These are phyloP conservation scores for Sebastes kiyomatsui DNA, from an alignment of 2,797 vertebrate species.

Conservation along the genomic window DNA sequence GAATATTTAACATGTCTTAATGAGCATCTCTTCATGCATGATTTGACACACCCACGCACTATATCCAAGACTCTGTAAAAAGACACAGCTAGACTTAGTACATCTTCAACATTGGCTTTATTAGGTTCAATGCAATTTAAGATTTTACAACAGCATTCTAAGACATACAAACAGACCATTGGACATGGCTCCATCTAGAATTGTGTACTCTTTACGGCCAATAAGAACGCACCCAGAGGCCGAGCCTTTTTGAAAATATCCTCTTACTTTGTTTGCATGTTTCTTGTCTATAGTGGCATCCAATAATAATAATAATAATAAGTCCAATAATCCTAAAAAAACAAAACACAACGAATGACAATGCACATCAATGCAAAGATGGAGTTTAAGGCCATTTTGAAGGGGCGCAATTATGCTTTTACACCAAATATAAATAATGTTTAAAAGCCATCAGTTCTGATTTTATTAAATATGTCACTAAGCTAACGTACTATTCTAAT, in stretches of 20 bases:
- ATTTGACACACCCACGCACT: background rate
- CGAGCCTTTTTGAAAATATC: conserved; percentile 59
- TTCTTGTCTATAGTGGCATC: conserved; percentile 30
- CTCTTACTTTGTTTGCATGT: conserved; percentile 37
- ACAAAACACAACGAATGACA: conserved; percentile 60
- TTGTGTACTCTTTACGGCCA: conserved; percentile 3
- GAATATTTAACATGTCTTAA: no score
- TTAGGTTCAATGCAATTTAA: conserved; percentile 68
- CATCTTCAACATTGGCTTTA: conserved; percentile 72
- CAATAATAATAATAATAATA: background rate
- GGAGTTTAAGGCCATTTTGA: conserved; percentile 80
- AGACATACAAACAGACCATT: conserved; percentile 70
- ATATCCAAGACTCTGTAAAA: background rate
- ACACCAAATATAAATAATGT: conserved; percentile 82
- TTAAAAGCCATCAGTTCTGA: conserved; percentile 71
- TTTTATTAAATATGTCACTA: conserved; percentile 81
- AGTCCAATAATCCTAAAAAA: conserved; percentile 51
- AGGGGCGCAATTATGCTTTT: conserved; percentile 66
- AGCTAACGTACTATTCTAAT: conserved; percentile 81
- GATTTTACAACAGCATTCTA: conserved; percentile 70
- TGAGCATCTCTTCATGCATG: background rate
- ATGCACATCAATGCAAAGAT: conserved; percentile 67
- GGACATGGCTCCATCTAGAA: conserved; percentile 38
- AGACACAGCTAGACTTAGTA: background rate
- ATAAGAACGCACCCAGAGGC: conserved; percentile 48